Conservation (phyloP, 1,140 invertebrate species). For the Daktulosphaira vitifoliae region DNA sequence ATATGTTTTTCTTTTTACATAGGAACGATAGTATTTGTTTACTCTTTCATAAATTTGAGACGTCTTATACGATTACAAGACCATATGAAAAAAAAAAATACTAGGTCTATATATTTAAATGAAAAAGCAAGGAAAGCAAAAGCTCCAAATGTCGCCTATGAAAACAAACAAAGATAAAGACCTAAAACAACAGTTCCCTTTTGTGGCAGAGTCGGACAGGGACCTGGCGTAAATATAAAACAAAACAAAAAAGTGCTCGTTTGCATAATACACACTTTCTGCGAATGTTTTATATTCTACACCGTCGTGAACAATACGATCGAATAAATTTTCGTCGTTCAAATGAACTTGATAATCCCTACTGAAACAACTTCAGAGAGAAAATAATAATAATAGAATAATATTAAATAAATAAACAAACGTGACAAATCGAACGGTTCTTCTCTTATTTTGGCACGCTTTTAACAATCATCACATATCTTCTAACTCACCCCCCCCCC, state of each 20-base stretch:
- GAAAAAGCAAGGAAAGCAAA: conserved; percentile 3
- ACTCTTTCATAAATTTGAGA: too few species aligned
- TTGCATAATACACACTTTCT: conserved; percentile 31
- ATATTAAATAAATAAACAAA: neutral
- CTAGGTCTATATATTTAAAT: conserved; percentile 3
- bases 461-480: too few species aligned
- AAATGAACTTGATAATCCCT: conserved; percentile 27
- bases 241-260: conserved; percentile 28
- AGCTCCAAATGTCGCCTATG: conserved; percentile 4
- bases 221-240: conserved; percentile 23
- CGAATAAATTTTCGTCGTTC: conserved; percentile 23
- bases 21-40: too few species aligned
- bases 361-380: conserved; percentile 12
- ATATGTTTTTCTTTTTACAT: too few species aligned
- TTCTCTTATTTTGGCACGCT: too few species aligned
- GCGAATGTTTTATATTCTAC: conserved; percentile 27
- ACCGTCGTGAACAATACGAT: conserved; percentile 17
- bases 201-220: neutral
- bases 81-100: too few species aligned
- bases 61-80: too few species aligned
- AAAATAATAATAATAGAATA: conserved; percentile 9
- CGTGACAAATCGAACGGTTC: too few species aligned
- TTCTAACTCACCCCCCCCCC: too few species aligned
- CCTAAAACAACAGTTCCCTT: conserved; percentile 21
- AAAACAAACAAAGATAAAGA: conserved; percentile 30